Evolutionary conservation across 1,140 invertebrate genomes (phyloP), one percentile per base, ranked within the genome.

Genomic region (Brachionus rotundiformis): DNA sequence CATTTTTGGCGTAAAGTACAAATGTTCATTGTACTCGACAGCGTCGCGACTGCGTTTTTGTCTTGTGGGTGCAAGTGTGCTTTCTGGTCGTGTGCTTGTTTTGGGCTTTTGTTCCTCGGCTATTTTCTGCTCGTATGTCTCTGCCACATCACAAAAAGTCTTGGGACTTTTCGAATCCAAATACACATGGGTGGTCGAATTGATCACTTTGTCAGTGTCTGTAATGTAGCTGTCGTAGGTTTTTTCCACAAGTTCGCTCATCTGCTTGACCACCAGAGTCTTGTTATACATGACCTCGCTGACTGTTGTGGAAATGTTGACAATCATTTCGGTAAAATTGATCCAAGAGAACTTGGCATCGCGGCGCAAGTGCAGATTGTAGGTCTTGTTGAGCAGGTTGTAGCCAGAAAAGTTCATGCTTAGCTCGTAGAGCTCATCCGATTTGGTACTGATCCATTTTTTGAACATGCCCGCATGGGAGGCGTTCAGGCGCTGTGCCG

Each of bases 281-380:
- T 79, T 79, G 36, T 79, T 59, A 25, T 79, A 79, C 23, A 79
- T 39, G 29, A 79, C 76, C 6, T 79, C 23, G n/a, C 76, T 79
- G 1, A 79, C 31, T 41, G 76, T 59, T 5, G 29, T 59, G 10
- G 76, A 79, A 11, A 79, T 79, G 76, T 79, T 79, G 7, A 79
- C 59, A 27, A 79, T 79, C 76, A 79, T 79, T 59, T 79, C 31
- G 36, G 76, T 79, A 25, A 79, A 79, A 13, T 79, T 79, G 23
- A 79, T 79, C 76, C 76, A 79, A 7, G 76, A 54, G 33, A 79
- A 79, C 19, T 63, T 54, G 23, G 47, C 76, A 27, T 79, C 76
- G 11, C 54, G 33, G 0, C 59, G 29, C 76, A 79, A 63, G 6
- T 79, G 44, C 1, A 63, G 10, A 11, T 79, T 59, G 27, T 79